Evolutionary conservation across 2,888 invertebrate genomes (phyloP), one percentile per base, ranked within the genome.

Genomic region (Pardosa pseudoannulata): DNA sequence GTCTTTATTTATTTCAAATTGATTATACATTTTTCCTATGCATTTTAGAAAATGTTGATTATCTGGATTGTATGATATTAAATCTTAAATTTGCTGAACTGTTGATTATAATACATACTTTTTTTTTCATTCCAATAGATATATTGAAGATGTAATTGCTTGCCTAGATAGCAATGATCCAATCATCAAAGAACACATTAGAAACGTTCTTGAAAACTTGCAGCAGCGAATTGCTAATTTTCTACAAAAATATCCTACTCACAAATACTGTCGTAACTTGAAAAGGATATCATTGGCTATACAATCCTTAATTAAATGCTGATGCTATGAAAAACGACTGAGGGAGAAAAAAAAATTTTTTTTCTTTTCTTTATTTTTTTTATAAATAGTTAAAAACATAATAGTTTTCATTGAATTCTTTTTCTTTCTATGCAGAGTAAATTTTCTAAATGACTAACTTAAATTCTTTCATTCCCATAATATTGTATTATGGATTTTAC

Each of bases 61-160:
- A n/a, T n/a, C n/a, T n/a, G n/a, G n/a, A n/a, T n/a, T n/a, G n/a
- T n/a, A n/a, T n/a, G n/a, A n/a, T n/a, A n/a, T n/a, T n/a, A n/a
- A n/a, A n/a, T n/a, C n/a, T n/a, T n/a, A n/a, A n/a, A n/a, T n/a
- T n/a, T n/a, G n/a, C n/a, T n/a, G n/a, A n/a, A n/a, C n/a, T n/a
- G n/a, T n/a, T n/a, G n/a, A n/a, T n/a, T n/a, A 9, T 9, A 16
- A 46, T 46, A 46, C n/a, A 11, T 23, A 6, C 6, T 23, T 56
- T 56, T 56, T 11, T 23, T 56, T 56, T 19, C 23, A 5, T 11
- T 56, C 1, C n/a, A 36, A 36, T 92, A 97, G 97, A 90, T 97
- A 96, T 93, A 93, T 98, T 81, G 95, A 96, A 90, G 97, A 97
- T 91, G 96, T 97, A 0, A 93, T 98, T 82, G 93, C 96, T 92